A percentile compares a stretch with the other conserved stretches of the same genome.
Conservation (phyloP, 2,888 invertebrate species). For the Polydesmus complanatus region DNA sequence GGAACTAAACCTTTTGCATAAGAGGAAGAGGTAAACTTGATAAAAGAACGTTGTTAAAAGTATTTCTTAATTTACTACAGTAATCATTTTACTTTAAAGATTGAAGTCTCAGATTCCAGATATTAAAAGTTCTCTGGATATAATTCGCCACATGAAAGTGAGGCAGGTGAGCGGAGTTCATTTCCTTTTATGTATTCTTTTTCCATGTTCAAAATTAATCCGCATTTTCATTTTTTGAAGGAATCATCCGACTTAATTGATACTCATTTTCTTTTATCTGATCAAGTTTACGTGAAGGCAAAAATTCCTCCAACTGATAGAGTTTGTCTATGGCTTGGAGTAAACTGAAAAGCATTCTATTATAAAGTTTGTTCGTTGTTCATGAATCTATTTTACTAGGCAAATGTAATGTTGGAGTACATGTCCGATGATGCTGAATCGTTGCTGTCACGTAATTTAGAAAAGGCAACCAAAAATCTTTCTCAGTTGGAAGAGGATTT, state of each 20-base stretch:
- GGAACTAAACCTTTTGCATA: conserved; percentile 80
- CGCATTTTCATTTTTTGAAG: conserved; percentile 26
- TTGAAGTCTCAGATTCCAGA: conserved; percentile 89
- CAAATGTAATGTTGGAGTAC: conserved; percentile 97
- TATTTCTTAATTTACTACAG: too few species aligned
- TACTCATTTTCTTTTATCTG: conserved; percentile 81
- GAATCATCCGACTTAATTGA: conserved; percentile 52
- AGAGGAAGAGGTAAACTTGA: conserved; percentile 50
- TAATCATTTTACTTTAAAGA: conserved; percentile 29
- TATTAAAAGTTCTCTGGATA: conserved; percentile 72
- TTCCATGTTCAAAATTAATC: too few species aligned
- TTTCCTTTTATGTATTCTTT: too few species aligned
- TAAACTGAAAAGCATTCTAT: conserved; percentile 28
- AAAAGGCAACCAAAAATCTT: conserved; percentile 67
- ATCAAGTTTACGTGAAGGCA: conserved; percentile 79
- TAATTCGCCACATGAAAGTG: conserved; percentile 73
- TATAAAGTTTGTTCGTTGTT: neutral
- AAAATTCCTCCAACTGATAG: conserved; percentile 74
- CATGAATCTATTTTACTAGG: conserved; percentile 28
- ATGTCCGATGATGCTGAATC: conserved; percentile 76
- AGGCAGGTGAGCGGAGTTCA: conserved; percentile 50
- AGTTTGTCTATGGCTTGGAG: conserved; percentile 54
- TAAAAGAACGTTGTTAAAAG: too few species aligned
- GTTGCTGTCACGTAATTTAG: conserved; percentile 66
- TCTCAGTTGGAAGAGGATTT: conserved; percentile 78